Evolutionary conservation across 2,113 vertebrate species (phyloP), one percentile per base, ranked within the genome.

Genomic region (Acrocephalus kingi): DNA sequence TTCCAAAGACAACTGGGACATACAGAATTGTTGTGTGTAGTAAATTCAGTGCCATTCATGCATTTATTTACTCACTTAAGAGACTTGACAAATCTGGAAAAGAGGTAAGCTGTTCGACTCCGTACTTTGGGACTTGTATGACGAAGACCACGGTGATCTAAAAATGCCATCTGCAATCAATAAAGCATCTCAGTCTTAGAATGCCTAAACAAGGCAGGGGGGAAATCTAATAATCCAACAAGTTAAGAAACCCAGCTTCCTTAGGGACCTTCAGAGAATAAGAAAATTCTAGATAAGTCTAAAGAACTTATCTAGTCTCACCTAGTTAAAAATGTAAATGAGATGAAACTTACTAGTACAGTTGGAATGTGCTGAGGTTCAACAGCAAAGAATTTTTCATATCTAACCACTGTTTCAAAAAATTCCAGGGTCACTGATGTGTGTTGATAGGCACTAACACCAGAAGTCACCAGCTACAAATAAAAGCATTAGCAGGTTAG

Each of bases 11-110:
- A 73, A 48, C 19, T 25, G 31, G 19, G 39, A 51, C 13, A 13
- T 14, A 63, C 11, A 37, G 20, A 76, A 76, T 21, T 15, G 15
- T 21, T 59, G 16, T 6, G 5, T 30, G n/a, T 7, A 27, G 31
- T 62, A 74, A 81, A 73, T 54, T 58, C 37, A 17, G 51, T 68
- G 54, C 45, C 13, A 59, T 46, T 35, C 33, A 33, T 25, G 63
- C 39, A 59, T 78, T 55, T 76, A 31, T 80, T 48, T 68, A 99
- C 99, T 99, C 97, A 99, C 99, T 99, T 99, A 80, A 99, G 97
- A 24, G 99, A 99, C 96, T 99, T 99, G 96, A 99, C 98, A 98
- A 99, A 99, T 97, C 99, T 98, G 93, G 99, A 99, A 93, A 99
- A 99, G 37, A 99, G 98, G 96, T 99, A 99, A 35, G 99, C 98